Evolutionary conservation across 2,888 invertebrate species (phyloP).

Genomic region (Enoplolaimus lenunculus): DNA sequence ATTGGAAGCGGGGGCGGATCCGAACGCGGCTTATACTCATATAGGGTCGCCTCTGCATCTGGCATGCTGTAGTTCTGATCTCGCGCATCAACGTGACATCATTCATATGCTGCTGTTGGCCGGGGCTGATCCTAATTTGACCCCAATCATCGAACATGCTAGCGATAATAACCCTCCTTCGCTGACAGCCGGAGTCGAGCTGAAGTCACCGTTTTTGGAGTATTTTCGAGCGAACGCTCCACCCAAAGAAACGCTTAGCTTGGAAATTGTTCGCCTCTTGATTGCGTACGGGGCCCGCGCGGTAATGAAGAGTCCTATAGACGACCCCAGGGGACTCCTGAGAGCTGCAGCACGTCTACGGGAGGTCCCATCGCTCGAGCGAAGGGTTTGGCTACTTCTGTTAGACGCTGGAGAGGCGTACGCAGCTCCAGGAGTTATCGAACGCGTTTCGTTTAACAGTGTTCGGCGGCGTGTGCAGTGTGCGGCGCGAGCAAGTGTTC

Average conservation of each 20-base stretch:
- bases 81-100: conserved; percentile 33
- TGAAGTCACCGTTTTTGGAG: conserved; percentile 22
- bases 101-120: conserved; percentile 26
- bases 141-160: conserved; percentile 19
- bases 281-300: conserved; percentile 19
- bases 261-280: conserved; percentile 17
- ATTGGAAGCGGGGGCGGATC: conserved; percentile 44
- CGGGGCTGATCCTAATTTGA: conserved; percentile 33
- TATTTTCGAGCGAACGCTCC: conserved; percentile 16
- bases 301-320: conserved; percentile 12
- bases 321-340: conserved; percentile 18
- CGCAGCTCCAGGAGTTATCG: conserved; percentile 11
- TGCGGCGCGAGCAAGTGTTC: not conserved
- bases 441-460: not conserved
- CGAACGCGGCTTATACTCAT: conserved; percentile 43
- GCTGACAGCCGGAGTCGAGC: conserved; percentile 8
- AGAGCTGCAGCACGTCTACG: not conserved
- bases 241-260: no score
- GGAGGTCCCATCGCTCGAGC: not conserved
- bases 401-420: conserved; percentile 19
- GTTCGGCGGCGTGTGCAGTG: conserved; percentile 13
- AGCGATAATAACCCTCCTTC: no score
- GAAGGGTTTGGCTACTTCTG: conserved; percentile 10
- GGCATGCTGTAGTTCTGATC: conserved; percentile 38
- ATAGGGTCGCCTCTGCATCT: conserved; percentile 43